Evolutionary conservation across 1,140 invertebrate species (phyloP).

Genomic region (Pentalonia nigronervosa): DNA sequence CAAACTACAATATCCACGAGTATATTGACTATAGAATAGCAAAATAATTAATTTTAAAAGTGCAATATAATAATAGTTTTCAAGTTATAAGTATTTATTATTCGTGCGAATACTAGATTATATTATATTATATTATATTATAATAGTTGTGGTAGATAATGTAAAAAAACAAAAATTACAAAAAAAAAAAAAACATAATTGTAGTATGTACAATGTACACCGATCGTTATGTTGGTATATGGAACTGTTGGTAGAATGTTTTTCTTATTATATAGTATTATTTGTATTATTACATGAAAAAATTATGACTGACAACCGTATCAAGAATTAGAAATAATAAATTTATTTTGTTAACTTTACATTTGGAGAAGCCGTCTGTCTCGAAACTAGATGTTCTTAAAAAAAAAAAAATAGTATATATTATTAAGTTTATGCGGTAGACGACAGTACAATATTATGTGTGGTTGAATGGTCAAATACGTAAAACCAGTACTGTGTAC

Average conservation of each 20-base stretch:
- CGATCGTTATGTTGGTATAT: background rate
- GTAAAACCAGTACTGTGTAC: background rate
- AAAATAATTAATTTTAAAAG: slow-evolving; percentile 33
- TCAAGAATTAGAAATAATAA: background rate
- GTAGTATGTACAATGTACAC: slow-evolving; percentile 4
- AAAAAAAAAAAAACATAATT: background rate
- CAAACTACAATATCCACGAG: background rate
- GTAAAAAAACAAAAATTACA: background rate
- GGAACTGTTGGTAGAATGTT: background rate
- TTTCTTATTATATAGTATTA: background rate
- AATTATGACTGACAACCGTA: background rate
- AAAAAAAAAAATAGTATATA: background rate
- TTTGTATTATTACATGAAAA: background rate
- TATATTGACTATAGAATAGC: background rate
- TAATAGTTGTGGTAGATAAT: background rate
- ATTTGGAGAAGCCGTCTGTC: background rate
- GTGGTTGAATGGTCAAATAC: background rate
- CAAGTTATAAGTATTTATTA: background rate
- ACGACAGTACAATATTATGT: background rate
- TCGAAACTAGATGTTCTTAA: background rate
- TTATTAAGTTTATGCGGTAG: background rate
- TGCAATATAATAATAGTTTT: slow-evolving; percentile 20
- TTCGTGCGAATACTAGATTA: background rate
- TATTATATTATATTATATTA: background rate
- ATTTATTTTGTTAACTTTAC: background rate